These are phyloP conservation scores for Torymus texanus DNA, from an alignment of 2,888 invertebrate genomes.

Conservation along the genomic window DNA sequence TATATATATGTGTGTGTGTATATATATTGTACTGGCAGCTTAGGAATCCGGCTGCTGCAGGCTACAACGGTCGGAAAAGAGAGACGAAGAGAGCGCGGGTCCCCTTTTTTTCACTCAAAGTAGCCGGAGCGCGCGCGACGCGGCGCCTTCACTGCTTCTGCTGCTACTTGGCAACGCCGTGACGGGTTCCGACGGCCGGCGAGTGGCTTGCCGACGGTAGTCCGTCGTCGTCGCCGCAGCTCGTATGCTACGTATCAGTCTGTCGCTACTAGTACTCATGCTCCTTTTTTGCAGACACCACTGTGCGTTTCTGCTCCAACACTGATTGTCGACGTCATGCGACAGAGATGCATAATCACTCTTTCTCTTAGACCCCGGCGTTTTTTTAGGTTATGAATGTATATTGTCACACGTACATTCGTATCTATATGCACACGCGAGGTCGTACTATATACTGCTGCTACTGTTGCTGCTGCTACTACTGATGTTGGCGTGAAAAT, in stretches of 20 bases:
- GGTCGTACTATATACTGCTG: background rate
- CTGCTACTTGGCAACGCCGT: conserved; percentile 27
- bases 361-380: background rate
- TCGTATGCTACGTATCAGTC: no score
- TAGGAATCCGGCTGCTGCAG: background rate
- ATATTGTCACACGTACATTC: conserved; percentile 29
- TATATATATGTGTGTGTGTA: no score
- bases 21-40: no score
- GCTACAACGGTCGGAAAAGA: background rate
- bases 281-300: background rate
- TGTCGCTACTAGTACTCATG: conserved; percentile 12
- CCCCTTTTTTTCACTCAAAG: conserved; percentile 14
- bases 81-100: conserved; percentile 30
- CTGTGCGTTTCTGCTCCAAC: background rate
- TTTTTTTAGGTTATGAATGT: conserved; percentile 36
- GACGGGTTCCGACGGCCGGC: conserved; percentile 48
- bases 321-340: background rate
- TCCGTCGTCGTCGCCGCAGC: conserved; percentile 17
- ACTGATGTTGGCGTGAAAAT: no score
- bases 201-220: conserved; percentile 19
- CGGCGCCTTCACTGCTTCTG: conserved; percentile 22
- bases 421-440: background rate
- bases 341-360: background rate
- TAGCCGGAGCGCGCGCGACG: conserved; percentile 20
- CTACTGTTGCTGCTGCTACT: no score